These are phyloP conservation scores for Andrena flavipes DNA, from an alignment of 2,888 invertebrate genomes.

Conservation along the genomic window DNA sequence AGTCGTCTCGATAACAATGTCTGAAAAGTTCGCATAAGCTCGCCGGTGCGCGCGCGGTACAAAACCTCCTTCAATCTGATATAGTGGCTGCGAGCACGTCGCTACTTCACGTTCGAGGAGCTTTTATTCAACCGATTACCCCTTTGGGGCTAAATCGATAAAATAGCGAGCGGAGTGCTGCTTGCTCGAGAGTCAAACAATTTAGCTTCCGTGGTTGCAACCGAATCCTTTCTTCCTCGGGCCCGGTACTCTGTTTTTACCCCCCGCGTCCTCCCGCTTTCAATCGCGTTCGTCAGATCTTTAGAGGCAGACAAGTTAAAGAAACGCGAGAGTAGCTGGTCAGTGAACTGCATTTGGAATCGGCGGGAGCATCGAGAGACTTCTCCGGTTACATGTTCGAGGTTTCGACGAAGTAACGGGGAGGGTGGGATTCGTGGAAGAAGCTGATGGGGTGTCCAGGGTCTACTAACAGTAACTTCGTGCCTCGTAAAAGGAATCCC, in stretches of 20 bases:
- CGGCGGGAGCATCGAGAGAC: constrained; percentile 10
- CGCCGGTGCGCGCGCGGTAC: background rate
- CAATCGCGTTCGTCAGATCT: background rate
- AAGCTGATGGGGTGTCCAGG: constrained; percentile 37
- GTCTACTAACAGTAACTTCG: constrained; percentile 53
- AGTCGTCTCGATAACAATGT: constrained; percentile 70
- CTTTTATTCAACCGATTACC: constrained; percentile 13
- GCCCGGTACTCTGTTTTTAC: background rate
- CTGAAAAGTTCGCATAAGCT: constrained; percentile 47
- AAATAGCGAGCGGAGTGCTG: background rate
- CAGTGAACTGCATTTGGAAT: constrained; percentile 36
- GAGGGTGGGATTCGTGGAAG: constrained; percentile 27
- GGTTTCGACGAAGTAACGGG: constrained; percentile 56
- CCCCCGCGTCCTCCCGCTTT: background rate
- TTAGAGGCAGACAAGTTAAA: background rate
- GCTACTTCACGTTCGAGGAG: background rate
- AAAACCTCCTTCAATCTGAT: constrained; percentile 7
- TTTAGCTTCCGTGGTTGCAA: background rate
- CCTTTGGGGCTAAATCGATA: background rate
- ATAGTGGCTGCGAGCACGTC: background rate
- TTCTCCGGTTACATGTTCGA: constrained; percentile 38
- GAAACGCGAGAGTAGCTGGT: background rate
- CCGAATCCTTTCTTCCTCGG: background rate
- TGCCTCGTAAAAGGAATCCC: constrained; percentile 61
- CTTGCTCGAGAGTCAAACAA: background rate